These are phyloP conservation scores for Cydia pomonella DNA, from an alignment of 1,140 invertebrate genomes.

Conservation along the genomic window DNA sequence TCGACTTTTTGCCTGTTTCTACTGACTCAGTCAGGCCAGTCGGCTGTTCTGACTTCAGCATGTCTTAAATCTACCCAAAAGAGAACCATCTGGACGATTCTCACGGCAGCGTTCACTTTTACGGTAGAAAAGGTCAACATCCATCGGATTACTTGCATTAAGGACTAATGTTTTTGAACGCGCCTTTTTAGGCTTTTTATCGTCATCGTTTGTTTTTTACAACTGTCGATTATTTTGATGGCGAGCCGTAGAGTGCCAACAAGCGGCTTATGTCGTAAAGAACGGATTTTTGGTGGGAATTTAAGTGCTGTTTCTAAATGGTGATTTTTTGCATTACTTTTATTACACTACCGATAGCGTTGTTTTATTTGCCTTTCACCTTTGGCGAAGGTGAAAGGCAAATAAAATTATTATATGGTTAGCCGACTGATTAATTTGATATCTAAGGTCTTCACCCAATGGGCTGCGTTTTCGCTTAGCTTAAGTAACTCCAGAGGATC, in stretches of 20 bases:
- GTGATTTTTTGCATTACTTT: not conserved
- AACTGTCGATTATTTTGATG: slow-evolving; percentile 32
- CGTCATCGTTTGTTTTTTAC: slow-evolving; percentile 33
- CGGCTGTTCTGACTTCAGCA: not conserved
- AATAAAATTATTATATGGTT: too few relatives aligned
- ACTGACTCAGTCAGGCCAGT: not conserved
- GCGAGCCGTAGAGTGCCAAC: slow-evolving; percentile 11
- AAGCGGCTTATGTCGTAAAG: slow-evolving; percentile 13
- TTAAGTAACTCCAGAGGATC: too few relatives aligned
- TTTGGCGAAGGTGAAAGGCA: too few relatives aligned
- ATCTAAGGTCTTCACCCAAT: too few relatives aligned
- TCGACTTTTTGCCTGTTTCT: too few relatives aligned
- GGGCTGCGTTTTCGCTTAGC: too few relatives aligned
- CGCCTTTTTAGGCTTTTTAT: slow-evolving; percentile 30
- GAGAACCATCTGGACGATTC: not conserved
- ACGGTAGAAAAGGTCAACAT: slow-evolving; percentile 31
- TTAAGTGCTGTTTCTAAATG: not conserved
- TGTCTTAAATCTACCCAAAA: slow-evolving; percentile 21
- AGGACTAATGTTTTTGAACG: slow-evolving; percentile 24
- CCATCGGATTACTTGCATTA: slow-evolving; percentile 33
- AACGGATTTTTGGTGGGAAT: not conserved
- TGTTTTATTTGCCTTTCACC: not conserved
- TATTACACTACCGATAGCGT: not conserved
- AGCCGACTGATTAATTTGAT: too few relatives aligned
- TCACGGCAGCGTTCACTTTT: slow-evolving; percentile 26